Evolutionary conservation across 1,140 invertebrate species (phyloP), one percentile per base, ranked within the genome.

Genomic region (Dendrolimus kikuchii): DNA sequence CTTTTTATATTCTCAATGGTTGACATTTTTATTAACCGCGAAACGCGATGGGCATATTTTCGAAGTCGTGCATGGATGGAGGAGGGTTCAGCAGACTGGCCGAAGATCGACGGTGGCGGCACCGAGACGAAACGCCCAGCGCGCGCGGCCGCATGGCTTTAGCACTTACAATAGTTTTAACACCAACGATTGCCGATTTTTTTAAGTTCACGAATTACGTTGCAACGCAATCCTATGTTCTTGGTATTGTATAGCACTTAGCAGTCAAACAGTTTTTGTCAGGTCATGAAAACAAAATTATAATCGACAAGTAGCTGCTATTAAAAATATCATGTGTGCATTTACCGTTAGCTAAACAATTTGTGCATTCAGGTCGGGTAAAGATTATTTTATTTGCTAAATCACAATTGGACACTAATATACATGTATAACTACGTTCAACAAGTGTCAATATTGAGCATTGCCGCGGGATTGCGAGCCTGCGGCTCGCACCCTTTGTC

Each of bases 401-500:
- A 86, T 86, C 83, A 86, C 83, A 86, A 83, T 84, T 84, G 74
- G 78, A 84, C 79, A 83, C 83, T 86, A 86, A 86, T 83, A 86
- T 86, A 86, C 77, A 86, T 81, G 80, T 86, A 86, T 81, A 84
- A 82, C 81, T 84, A 84, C 81, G 67, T 68, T 83, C 75, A 81
- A 84, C 79, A 76, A 84, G 71, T 84, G 77, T 84, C 79, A 86
- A 83, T 84, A 82, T 86, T 84, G 83, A 66, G 92, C 91, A 60
- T 65, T 90, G 90, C 60, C 92, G 91, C 56, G 92, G 45, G 92
- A 23, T 23, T 23, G 23, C 23, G 23, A 92, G 63, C 90, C 86
- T 64, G 92, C 92, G 52, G 93, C 92, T 60, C 90, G 87, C 66
- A 93, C 92, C 93, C 93, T 91, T 90, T 73, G 90, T 89, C 82